phyloP scores from a whole-genome alignment of 2,113 vertebrate species.

The Telmatochromis bifrenatus region DNA sequence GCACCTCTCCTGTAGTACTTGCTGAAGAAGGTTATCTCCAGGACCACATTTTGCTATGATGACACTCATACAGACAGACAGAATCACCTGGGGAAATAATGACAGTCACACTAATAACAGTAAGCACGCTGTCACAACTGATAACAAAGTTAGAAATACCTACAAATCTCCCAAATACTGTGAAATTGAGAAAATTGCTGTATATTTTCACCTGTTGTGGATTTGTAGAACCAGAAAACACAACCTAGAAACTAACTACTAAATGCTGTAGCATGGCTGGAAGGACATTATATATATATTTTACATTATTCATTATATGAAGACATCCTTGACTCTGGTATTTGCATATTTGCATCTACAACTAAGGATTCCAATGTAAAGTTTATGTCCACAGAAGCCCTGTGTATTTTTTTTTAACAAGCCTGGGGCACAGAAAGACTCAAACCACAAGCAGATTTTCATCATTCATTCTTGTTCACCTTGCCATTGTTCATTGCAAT shows the following conservation, averaged over 20 bases:
- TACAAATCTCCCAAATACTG: neutral
- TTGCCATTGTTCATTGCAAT: conserved; percentile 29
- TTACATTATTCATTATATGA: neutral
- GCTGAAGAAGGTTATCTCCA: neutral
- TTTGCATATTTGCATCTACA: neutral
- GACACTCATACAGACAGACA: neutral
- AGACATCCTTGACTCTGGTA: neutral
- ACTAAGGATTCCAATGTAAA: neutral
- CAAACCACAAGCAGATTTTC: conserved; percentile 21
- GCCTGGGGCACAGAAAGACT: conserved; percentile 13
- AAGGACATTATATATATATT: neutral
- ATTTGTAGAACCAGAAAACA: neutral
- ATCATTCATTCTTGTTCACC: conserved; percentile 36
- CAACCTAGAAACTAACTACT: neutral
- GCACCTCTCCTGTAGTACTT: neutral
- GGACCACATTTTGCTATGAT: neutral
- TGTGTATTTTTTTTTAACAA: conserved; percentile 9
- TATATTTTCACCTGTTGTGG: neutral
- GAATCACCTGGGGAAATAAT: neutral
- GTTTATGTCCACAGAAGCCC: conserved; percentile 8
- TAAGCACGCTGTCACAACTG: neutral
- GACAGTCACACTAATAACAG: neutral
- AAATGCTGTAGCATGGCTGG: neutral
- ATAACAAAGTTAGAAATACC: neutral
- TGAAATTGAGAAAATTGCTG: neutral